Evolutionary conservation across 2,797 vertebrate species (phyloP), one percentile per base, ranked within the genome.

Genomic region (Philypnodon macrostomus): DNA sequence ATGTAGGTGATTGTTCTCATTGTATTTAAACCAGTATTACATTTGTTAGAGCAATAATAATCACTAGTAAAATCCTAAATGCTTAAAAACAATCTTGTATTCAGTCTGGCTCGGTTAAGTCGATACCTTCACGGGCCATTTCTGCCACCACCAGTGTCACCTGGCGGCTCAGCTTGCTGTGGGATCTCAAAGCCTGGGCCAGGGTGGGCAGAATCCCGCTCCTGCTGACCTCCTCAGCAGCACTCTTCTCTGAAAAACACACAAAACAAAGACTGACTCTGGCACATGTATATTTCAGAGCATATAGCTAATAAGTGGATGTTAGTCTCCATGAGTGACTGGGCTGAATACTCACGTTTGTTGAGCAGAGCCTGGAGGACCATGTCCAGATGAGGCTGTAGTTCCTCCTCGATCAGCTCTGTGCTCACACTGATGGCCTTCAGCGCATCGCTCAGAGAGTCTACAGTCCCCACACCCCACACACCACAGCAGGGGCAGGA

Each of bases 111-210:
- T n/a, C n/a, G n/a, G n/a, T n/a, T n/a, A n/a, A n/a, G n/a, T n/a
- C 9, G 8, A 18, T 78, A 93, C 93, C 92, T 53, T 93, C 90
- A 67, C 91, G 88, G 44, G 91, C 89, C 80, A 93, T 86, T 76
- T 95, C 92, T 38, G 92, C 91, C 37, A 93, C 86, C 63, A 93
- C 70, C 33, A 94, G 84, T 12, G 92, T 87, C 61, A 91, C 90
- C 77, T 91, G 90, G 45, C 87, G 76, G 47, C 84, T 88, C 16
- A 91, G 88, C 2, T 9, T 67, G 68, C 86, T 80, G 3, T 82
- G 89, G 30, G 66, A 75, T 65, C 76, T 77, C 38, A 94, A 76
- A 45, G 90, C 67, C 73, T 88, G 87, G 39, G 85, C 83, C 68
- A 95, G 44, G 0, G 75, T 73, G 30, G 87, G 84, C 10, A 94